Percentiles rank a stretch among this genome's conserved stretches.
Evolutionary conservation across 2,113 vertebrate genomes (phyloP).

Genomic region (Peromyscus polionotus): DNA sequence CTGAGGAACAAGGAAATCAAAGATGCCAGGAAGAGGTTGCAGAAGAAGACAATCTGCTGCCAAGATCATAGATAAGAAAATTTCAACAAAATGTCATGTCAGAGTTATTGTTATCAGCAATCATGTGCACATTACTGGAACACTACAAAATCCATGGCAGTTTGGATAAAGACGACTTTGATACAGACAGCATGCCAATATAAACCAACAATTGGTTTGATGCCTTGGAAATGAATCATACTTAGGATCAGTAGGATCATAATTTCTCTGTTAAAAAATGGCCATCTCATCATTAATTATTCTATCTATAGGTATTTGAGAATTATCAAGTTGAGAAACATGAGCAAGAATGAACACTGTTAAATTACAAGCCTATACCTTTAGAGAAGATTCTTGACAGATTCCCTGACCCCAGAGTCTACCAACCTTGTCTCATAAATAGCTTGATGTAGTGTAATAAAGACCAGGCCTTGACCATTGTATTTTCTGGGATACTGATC

Average conservation of each 20-base stretch:
- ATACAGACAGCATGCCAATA: not conserved
- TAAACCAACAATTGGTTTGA: not conserved
- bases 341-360: not conserved
- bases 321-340: not conserved
- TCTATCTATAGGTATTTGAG: not conserved
- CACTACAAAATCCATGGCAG: not conserved
- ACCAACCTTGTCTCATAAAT: not conserved
- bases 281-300: not conserved
- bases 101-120: not conserved
- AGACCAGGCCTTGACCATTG: not conserved
- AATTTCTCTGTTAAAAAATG: not conserved
- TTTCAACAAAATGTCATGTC: not conserved
- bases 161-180: not conserved
- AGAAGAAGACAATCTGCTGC: not conserved
- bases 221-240: not conserved
- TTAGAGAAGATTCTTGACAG: not conserved
- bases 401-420: not conserved
- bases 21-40: not conserved
- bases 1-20: not conserved
- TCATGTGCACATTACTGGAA: too few species aligned
- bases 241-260: not conserved
- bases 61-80: not conserved
- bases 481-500: not conserved
- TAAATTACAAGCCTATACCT: not conserved
- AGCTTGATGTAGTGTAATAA: not conserved